These are phyloP conservation scores for Lordiphosa stackelbergi DNA, from an alignment of 1,140 invertebrate species.

Conservation along the genomic window DNA sequence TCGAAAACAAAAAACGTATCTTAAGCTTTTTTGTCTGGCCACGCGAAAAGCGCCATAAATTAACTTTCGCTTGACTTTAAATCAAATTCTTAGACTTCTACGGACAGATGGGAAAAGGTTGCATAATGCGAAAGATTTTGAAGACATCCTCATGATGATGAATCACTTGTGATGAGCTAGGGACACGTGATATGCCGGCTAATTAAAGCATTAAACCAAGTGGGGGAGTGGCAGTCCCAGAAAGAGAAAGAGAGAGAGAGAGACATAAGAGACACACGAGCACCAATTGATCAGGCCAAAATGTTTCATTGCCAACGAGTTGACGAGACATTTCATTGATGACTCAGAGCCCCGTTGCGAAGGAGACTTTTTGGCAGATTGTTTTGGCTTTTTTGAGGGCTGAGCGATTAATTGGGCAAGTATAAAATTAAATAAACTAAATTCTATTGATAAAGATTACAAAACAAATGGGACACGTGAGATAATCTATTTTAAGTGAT, in stretches of 20 bases:
- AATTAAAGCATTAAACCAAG: constrained; percentile 45
- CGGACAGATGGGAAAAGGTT: constrained; percentile 14
- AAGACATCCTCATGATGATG: constrained; percentile 19
- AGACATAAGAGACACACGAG: constrained; percentile 9
- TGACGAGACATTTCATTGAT: constrained; percentile 31
- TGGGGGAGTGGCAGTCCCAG: constrained; percentile 35
- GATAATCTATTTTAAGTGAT: not conserved
- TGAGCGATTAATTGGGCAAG: not conserved
- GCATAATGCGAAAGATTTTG: constrained; percentile 17
- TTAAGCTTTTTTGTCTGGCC: constrained; percentile 41
- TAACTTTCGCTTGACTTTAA: constrained; percentile 61
- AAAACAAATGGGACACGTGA: constrained; percentile 8
- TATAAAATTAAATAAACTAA: constrained; percentile 8
- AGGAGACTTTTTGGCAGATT: constrained; percentile 48
- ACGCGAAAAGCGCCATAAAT: constrained; percentile 65
- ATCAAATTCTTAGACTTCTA: constrained; percentile 34
- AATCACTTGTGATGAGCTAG: constrained; percentile 51
- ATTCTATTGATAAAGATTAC: constrained; percentile 20
- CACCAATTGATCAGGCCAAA: too few species aligned
- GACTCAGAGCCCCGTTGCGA: constrained; percentile 29
- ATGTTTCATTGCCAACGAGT: constrained; percentile 65
- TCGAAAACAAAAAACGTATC: not conserved
- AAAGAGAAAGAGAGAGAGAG: not conserved
- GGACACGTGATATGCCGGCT: constrained; percentile 69
- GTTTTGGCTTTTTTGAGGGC: constrained; percentile 9